Percentiles rank a stretch among this genome's conserved stretches.
Conservation (phyloP, 2,113 vertebrate genomes). For the Gobio gobio region DNA sequence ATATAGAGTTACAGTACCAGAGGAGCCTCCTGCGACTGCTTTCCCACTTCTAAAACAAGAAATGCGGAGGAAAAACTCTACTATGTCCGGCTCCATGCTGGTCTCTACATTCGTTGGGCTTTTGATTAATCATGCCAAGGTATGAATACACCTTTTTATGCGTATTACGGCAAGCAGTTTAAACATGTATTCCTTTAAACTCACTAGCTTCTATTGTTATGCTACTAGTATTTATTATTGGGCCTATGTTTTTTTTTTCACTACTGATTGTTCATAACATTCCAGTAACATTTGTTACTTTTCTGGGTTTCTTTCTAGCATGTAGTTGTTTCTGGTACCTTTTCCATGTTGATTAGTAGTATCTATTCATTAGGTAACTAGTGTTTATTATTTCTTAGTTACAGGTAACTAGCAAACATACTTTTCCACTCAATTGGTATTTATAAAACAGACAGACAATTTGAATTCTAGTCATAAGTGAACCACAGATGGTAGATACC, state of each 20-base stretch:
- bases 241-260: background rate
- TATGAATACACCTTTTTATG: slow-evolving; percentile 64
- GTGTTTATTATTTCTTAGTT: background rate
- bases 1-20: slow-evolving; percentile 89
- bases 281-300: background rate
- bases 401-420: background rate
- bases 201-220: background rate
- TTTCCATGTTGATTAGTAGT: background rate
- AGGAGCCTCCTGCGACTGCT: slow-evolving; percentile 81
- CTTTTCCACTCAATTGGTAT: background rate
- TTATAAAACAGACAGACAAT: background rate
- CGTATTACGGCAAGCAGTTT: background rate
- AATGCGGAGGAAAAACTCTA: slow-evolving; percentile 78
- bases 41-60: slow-evolving; percentile 86
- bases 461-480: background rate
- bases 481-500: background rate
- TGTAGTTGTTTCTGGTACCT: background rate
- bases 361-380: background rate
- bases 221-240: background rate
- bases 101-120: slow-evolving; percentile 93
- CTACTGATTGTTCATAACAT: background rate
- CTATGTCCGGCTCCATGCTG: slow-evolving; percentile 87
- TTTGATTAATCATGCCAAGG: slow-evolving; percentile 95
- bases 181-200: background rate
- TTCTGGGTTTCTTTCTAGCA: background rate